Conservation (phyloP, 2,113 vertebrate genomes). For the Campylomormyrus tamandua region DNA sequence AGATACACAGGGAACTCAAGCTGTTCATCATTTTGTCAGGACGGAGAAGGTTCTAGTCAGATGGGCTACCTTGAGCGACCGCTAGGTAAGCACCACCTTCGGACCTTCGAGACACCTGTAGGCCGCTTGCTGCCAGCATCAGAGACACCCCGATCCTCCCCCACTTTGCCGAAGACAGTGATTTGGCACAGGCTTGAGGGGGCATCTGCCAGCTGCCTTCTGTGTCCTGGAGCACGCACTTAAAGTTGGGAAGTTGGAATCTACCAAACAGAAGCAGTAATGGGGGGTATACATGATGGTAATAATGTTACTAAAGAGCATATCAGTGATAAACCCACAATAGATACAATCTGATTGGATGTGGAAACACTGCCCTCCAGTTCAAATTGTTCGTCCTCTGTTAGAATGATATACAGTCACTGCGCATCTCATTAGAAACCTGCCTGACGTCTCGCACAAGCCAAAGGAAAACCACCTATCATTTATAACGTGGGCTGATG, state of each 20-base stretch:
- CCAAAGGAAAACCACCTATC: slow-evolving; percentile 50
- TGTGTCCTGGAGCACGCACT: background rate
- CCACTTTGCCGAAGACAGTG: background rate
- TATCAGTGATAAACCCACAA: background rate
- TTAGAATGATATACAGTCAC: slow-evolving; percentile 43
- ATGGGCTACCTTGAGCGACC: background rate
- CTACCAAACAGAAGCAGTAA: background rate
- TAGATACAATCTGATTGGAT: background rate
- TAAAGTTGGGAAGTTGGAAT: background rate
- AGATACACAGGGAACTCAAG: background rate
- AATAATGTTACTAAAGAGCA: background rate
- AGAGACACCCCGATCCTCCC: background rate
- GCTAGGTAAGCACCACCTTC: background rate
- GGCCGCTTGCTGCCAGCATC: background rate
- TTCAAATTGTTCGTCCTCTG: slow-evolving; percentile 12
- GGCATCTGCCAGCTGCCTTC: background rate
- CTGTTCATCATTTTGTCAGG: slow-evolving; percentile 4
- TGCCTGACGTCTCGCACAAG: slow-evolving; percentile 51
- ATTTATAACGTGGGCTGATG: slow-evolving; percentile 55
- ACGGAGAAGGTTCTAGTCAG: background rate
- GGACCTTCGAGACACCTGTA: background rate
- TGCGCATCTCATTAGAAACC: slow-evolving; percentile 52
- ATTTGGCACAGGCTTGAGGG: background rate
- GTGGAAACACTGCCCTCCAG: slow-evolving; percentile 7
- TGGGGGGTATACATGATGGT: background rate